Base-by-base conservation (phyloP, 2,888 invertebrate genomes). In the Phaedon cochleariae region DNA sequence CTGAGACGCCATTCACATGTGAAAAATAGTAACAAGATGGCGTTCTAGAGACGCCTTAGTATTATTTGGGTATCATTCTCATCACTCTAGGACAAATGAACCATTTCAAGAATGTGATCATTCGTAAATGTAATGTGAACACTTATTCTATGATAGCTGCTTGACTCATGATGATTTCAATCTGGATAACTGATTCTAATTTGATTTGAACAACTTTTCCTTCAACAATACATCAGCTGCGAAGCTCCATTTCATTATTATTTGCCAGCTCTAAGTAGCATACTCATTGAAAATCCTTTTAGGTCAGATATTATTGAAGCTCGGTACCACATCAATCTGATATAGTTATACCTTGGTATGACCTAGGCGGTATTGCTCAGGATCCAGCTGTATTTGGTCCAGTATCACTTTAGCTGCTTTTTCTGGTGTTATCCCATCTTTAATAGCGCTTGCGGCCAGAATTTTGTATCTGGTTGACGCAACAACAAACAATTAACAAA, bases 321-420 rank as follows among this genome's bases (percentile, higher is more conserved):
- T 34, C 6, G 6, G 26, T 26, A 26, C 6, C 26, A 26, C 26
- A 41, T n/a, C 41, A 15, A 15, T 15, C n/a, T 10, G 41, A 12
- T 41, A n/a, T 69, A n/a, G n/a, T n/a, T n/a, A 87, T 92, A 97
- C 97, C 94, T 98, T 98, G 78, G 96, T 97, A 86, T 90, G 91
- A 87, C 98, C 98, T 85, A 97, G 86, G 82, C 97, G 92, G 89
- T 90, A 98, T 85, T 96, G 95, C 85, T 97, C 97, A 77, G 92
- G 87, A 84, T 96, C 96, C 87, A 98, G 89, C 85, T 90, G 90
- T 85, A 92, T 90, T 79, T 87, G 85, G 76, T 92, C 92, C 86
- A 95, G 89, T 86, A 97, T 93, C 85, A 91, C 88, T 84, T 89
- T 87, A 73, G 95, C 90, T 78, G 93, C 92, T 87, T 93, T 92